Percentiles rank a stretch among this genome's conserved stretches.
Conservation (phyloP, 2,797 vertebrate species). For the Channa striata region DNA sequence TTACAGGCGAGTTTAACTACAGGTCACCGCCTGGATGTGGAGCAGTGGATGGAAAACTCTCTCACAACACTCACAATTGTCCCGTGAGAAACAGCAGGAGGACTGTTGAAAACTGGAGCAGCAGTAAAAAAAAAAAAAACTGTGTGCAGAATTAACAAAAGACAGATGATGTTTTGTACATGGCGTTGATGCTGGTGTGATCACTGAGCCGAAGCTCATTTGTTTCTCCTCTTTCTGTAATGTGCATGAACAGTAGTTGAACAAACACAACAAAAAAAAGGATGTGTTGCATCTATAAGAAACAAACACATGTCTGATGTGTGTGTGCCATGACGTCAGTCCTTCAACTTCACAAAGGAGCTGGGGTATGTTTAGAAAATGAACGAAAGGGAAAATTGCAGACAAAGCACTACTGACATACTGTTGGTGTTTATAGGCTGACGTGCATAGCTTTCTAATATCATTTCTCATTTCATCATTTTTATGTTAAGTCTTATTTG, state of each 20-base stretch:
- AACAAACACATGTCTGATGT: constrained; percentile 7
- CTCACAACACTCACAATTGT: constrained; percentile 14
- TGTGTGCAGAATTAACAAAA: constrained; percentile 2
- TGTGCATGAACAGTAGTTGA: not conserved
- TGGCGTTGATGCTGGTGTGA: no score
- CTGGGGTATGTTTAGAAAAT: no score
- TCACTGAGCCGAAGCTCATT: not conserved
- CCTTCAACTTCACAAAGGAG: no score
- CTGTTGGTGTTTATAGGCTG: no score
- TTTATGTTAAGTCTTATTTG: no score
- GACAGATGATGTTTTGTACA: no score
- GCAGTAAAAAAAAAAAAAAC: not conserved
- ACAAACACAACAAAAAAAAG: not conserved
- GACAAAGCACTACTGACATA: no score
- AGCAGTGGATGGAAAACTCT: constrained; percentile 25
- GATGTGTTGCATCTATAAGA: constrained; percentile 1
- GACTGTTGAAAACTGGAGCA: constrained; percentile 15
- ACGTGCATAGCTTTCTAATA: no score
- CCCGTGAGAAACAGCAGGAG: constrained; percentile 48
- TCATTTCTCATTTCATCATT: no score
- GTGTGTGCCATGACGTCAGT: no score
- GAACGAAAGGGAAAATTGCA: no score
- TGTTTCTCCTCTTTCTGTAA: not conserved
- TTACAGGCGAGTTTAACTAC: not conserved
- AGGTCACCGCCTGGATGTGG: constrained; percentile 40